Base-by-base conservation (phyloP, 2,888 invertebrate species). In the Erebia palarica region DNA sequence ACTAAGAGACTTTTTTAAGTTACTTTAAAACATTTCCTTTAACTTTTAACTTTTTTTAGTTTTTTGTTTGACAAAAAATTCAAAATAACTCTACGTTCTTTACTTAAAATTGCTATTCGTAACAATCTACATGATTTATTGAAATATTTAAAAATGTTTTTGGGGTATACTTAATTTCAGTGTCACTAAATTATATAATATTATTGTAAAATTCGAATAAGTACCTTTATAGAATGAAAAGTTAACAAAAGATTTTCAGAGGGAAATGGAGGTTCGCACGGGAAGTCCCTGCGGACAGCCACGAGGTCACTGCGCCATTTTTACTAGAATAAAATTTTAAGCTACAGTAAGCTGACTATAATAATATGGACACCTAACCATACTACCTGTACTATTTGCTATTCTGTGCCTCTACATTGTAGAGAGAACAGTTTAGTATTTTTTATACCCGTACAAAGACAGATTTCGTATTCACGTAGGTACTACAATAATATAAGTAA, bases 181-280 rank as follows among this genome's bases (percentile, higher is more conserved):
- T 7, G 7, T 16, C 14, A n/a, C n/a, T 51, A 51, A 51, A 8
- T n/a, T n/a, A 21, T 21, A 3, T 21, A 36, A 51, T 51, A n/a
- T 0, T 51, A 51, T 51, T 18, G 7, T 16, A n/a, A 3, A 14
- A 9, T 63, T 49, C 47, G 49, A 63, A 47, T 63, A 44, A 44
- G 11, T 61, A 44, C 16, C 16, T 18, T 4, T 21, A 44, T 61
- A 63, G 1, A 44, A 47, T 13, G 49, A 21, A 63, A 63, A 49
- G 18, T 21, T 47, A 63, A 63, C 49, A 63, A 63, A 63, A 63
- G 63, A 8, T 63, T 63, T 63, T 63, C 63, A 47, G 47, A n/a
- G 63, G 21, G 14, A 47, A 49, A 63, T 63, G 14, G 47, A 21
- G 49, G 21, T 49, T 49, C 63, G 49, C 63, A 49, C 14, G 27